A percentile compares a stretch with the other conserved stretches of the same genome.
phyloP scores from a whole-genome alignment of 1,140 invertebrate species.

The Araneus ventricosus region DNA sequence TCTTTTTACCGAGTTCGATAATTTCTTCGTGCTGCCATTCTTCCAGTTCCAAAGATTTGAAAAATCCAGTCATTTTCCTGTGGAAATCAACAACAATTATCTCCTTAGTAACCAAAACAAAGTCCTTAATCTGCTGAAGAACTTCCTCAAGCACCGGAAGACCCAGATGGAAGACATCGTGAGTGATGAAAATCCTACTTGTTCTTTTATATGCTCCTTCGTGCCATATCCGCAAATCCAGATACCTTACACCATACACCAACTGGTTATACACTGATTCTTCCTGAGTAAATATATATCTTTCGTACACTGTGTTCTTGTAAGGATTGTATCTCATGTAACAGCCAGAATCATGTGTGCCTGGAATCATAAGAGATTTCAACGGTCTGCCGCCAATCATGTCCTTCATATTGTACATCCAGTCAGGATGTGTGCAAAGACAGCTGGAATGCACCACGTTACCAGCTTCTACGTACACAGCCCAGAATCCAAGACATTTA shows the following conservation, averaged over 20 bases:
- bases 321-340: conserved; percentile 81
- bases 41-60: neutral
- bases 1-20: conserved; percentile 80
- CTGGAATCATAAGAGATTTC: conserved; percentile 84
- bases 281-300: conserved; percentile 76
- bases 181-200: conserved; percentile 77
- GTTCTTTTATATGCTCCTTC: neutral
- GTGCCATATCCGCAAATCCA: conserved; percentile 77
- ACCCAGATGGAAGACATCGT: conserved; percentile 78
- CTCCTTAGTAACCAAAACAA: conserved; percentile 81
- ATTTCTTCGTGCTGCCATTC: conserved; percentile 81
- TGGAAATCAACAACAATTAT: conserved; percentile 87
- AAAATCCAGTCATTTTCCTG: conserved; percentile 81
- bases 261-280: conserved; percentile 78
- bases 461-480: conserved; percentile 82
- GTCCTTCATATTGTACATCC: conserved; percentile 45
- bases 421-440: conserved; percentile 83
- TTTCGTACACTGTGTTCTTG: conserved; percentile 82
- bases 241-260: conserved; percentile 77
- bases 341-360: conserved; percentile 86
- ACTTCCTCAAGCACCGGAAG: conserved; percentile 75
- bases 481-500: conserved; percentile 80
- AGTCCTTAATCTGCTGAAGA: conserved; percentile 75
- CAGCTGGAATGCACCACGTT: conserved; percentile 82
- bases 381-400: conserved; percentile 82